Conservation (phyloP, 2,888 invertebrate species). For the Trichogramma evanescens region DNA sequence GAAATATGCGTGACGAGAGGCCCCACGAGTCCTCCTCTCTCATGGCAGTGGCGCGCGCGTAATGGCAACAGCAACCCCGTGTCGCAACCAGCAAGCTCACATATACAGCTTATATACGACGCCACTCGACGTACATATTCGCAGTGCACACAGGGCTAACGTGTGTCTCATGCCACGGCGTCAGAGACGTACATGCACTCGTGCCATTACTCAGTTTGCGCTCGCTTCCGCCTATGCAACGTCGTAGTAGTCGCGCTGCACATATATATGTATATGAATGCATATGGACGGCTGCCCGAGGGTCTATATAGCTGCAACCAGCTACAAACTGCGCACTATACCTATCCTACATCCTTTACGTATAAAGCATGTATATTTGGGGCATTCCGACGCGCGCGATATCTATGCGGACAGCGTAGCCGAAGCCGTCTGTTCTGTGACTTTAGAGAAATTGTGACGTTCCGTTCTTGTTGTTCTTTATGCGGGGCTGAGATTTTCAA, state of each 20-base stretch:
- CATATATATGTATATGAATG: slow-evolving; percentile 4
- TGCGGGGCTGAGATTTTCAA: no score
- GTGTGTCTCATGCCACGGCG: no score
- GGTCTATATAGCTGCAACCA: no score
- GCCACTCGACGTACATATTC: neutral
- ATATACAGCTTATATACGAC: neutral
- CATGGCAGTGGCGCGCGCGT: neutral
- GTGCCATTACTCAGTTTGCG: slow-evolving; percentile 34
- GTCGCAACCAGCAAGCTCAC: neutral
- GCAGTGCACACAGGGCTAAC: no score
- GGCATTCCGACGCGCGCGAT: no score
- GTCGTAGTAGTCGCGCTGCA: slow-evolving; percentile 20
- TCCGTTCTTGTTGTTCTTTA: no score
- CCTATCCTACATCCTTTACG: no score
- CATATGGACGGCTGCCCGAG: neutral
- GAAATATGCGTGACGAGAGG: slow-evolving; percentile 45
- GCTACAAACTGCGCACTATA: no score
- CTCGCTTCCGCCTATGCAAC: slow-evolving; percentile 23
- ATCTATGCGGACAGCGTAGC: no score
- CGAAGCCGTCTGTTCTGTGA: no score
- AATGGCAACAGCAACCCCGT: neutral
- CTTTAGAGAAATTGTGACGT: no score
- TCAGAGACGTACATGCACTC: neutral
- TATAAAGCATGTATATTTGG: no score
- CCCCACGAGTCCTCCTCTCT: slow-evolving; percentile 36